Percentiles rank a stretch among this genome's conserved stretches.
Conservation (phyloP, 2,113 vertebrate species). For the Fulica atra region DNA sequence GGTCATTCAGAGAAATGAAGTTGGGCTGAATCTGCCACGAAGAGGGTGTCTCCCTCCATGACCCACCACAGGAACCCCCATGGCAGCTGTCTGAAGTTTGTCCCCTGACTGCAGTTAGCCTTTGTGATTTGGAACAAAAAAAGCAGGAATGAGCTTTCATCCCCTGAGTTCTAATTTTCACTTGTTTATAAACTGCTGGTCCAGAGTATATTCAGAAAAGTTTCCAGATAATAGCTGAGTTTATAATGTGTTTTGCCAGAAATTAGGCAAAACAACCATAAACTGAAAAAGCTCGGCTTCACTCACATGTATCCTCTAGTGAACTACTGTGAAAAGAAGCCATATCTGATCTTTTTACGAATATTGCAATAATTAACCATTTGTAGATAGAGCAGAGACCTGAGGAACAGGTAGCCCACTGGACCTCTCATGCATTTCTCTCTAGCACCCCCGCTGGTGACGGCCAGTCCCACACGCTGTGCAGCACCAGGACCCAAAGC, state of each 20-base stretch:
- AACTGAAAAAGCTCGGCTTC: neutral
- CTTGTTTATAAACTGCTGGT: neutral
- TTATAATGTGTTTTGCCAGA: neutral
- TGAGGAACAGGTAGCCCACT: neutral
- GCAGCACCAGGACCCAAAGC: neutral
- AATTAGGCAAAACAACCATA: neutral
- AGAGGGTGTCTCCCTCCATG: neutral
- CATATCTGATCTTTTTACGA: neutral
- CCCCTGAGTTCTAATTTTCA: neutral
- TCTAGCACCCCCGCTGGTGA: neutral
- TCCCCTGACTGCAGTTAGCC: neutral
- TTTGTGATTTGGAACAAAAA: neutral
- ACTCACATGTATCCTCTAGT: neutral
- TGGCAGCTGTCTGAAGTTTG: fast-evolving
- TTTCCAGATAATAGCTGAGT: neutral
- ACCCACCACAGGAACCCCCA: fast-evolving
- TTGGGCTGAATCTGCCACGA: neutral
- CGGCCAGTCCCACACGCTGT: neutral
- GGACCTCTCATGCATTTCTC: neutral
- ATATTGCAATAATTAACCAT: neutral
- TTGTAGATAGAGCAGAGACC: neutral
- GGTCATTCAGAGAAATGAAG: neutral
- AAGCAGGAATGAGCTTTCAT: neutral
- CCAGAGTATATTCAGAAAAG: neutral
- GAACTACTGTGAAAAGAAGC: neutral